A percentile compares a stretch with the other conserved stretches of the same genome.
phyloP scores from a whole-genome alignment of 2,797 vertebrate genomes.

The Mastacembelus armatus region DNA sequence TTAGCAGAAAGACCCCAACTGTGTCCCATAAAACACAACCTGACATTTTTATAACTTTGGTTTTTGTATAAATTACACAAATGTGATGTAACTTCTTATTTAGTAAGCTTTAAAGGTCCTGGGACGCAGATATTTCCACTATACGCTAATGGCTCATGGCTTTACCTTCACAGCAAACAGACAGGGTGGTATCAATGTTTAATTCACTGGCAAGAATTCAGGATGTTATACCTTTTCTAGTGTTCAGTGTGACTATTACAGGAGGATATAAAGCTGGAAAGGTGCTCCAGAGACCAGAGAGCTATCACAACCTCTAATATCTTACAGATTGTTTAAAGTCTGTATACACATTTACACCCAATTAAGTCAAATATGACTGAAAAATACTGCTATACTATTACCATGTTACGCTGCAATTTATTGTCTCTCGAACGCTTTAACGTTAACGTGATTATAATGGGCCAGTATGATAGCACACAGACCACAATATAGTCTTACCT shows the following conservation, averaged over 20 bases:
- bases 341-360: too few species aligned
- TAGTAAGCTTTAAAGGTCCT: background rate
- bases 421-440: too few species aligned
- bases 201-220: background rate
- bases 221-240: background rate
- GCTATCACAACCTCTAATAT: background rate
- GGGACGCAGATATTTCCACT: too few species aligned
- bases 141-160: too few species aligned
- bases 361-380: too few species aligned
- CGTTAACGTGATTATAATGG: too few species aligned
- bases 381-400: too few species aligned
- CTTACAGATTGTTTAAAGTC: conserved; percentile 7
- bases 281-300: background rate
- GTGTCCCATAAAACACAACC: background rate
- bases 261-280: background rate
- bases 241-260: background rate
- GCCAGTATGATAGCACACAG: too few species aligned
- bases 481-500: too few species aligned
- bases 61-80: background rate
- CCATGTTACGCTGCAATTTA: too few species aligned
- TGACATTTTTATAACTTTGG: background rate
- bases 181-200: background rate
- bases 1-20: background rate
- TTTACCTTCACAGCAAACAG: too few species aligned
- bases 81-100: background rate